A percentile compares a stretch with the other conserved stretches of the same genome.
Evolutionary conservation across 2,888 invertebrate species (phyloP).

Genomic region (Platycheirus rosarum): DNA sequence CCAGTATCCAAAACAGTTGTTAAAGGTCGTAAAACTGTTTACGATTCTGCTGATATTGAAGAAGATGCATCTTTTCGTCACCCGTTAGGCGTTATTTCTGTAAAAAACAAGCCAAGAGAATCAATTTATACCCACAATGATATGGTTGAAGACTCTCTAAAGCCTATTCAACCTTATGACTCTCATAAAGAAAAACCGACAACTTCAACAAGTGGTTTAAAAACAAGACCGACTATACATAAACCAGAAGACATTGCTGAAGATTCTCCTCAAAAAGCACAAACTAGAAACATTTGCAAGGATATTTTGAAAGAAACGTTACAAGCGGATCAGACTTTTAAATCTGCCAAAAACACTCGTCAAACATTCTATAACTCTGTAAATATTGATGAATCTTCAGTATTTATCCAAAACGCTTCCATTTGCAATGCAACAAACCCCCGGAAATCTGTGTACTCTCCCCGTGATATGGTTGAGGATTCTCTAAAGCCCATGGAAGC

Average conservation of each 20-base stretch:
- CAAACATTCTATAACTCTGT: background rate
- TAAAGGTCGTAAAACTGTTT: constrained; percentile 7
- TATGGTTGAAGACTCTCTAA: constrained; percentile 47
- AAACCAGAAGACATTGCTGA: no score
- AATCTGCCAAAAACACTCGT: background rate
- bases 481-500: background rate
- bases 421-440: no score
- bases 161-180: background rate
- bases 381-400: background rate
- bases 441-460: constrained; percentile 14
- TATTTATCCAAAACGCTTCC: no score
- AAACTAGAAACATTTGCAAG: no score
- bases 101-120: constrained; percentile 5
- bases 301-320: no score
- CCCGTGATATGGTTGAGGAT: constrained; percentile 22
- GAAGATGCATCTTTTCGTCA: background rate
- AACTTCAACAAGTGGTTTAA: background rate
- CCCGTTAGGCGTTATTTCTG: background rate
- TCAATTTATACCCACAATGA: constrained; percentile 35
- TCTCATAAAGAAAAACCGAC: background rate
- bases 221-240: no score
- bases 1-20: background rate
- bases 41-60: background rate
- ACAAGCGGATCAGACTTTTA: background rate
- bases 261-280: no score